Conservation (phyloP, 30 jellyfish, hydroid and myxozoan genomes). For the Rhopilema esculentum region DNA sequence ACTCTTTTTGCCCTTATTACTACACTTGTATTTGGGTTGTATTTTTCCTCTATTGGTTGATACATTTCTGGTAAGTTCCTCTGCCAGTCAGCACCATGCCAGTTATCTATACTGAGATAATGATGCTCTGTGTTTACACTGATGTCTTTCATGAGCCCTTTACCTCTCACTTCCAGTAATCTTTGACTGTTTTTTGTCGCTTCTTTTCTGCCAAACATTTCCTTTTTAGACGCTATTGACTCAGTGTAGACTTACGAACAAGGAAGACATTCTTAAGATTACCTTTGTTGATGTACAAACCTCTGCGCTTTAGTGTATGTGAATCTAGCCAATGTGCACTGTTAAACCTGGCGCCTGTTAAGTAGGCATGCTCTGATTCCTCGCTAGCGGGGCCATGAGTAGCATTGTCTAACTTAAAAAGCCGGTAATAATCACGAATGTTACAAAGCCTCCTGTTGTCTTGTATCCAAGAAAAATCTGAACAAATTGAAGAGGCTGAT, state of each 20-base stretch:
- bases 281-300: constrained; percentile 47
- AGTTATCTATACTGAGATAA: constrained; percentile 31
- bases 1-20: constrained; percentile 50
- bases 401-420: constrained; percentile 9
- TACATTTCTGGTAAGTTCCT: constrained; percentile 38
- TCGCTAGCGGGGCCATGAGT: constrained; percentile 20
- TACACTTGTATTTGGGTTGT: constrained; percentile 53
- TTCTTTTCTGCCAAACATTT: background rate
- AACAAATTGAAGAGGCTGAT: constrained; percentile 59
- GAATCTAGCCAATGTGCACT: constrained; percentile 72
- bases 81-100: constrained; percentile 88
- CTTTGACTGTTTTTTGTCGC: background rate
- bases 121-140: constrained; percentile 57
- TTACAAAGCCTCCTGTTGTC: constrained; percentile 71
- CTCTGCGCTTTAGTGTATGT: constrained; percentile 7
- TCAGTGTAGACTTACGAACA: constrained; percentile 19
- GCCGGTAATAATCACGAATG: constrained; percentile 58
- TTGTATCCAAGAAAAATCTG: constrained; percentile 70
- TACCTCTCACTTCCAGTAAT: constrained; percentile 28
- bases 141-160: constrained; percentile 16
- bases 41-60: constrained; percentile 36
- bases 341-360: constrained; percentile 71
- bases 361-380: constrained; percentile 45
- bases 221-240: background rate
- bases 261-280: constrained; percentile 52